Percentiles rank a stretch among this genome's conserved stretches.
These are phyloP conservation scores for Aurelia sp. DNA, from an alignment of 30 jellyfish, hydroid and myxozoan genomes.

Conservation along the genomic window DNA sequence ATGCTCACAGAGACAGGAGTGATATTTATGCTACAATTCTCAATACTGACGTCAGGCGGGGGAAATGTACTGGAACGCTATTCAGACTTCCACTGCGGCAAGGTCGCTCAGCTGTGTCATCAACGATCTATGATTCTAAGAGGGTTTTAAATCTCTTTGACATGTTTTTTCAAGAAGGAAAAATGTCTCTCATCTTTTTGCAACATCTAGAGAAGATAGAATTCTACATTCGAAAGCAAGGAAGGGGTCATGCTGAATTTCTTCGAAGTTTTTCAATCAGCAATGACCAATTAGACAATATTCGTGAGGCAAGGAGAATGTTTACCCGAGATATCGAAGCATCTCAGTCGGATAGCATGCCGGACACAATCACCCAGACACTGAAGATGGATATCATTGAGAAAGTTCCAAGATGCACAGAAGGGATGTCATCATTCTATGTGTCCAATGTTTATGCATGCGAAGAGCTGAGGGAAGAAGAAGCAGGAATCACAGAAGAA, in stretches of 20 bases:
- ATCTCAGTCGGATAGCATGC: too few species aligned
- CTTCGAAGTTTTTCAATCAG: too few species aligned
- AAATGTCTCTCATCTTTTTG: conserved; percentile 43
- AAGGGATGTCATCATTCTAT: neutral
- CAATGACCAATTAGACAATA: too few species aligned
- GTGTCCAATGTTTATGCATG: conserved; percentile 3
- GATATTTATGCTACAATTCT: neutral
- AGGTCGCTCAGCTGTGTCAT: conserved; percentile 51
- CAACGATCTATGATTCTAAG: conserved; percentile 8
- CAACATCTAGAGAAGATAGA: conserved; percentile 33
- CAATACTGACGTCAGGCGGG: conserved; percentile 10
- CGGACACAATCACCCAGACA: too few species aligned
- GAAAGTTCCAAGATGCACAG: too few species aligned
- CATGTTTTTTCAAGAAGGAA: conserved; percentile 50
- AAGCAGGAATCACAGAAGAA: neutral
- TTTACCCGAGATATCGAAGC: too few species aligned
- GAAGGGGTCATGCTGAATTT: too few species aligned
- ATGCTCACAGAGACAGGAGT: neutral
- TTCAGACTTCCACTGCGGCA: conserved; percentile 68
- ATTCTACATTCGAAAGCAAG: neutral
- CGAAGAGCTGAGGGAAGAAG: conserved; percentile 11
- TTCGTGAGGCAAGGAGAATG: too few species aligned
- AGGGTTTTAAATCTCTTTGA: conserved; percentile 28
- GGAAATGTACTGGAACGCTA: conserved; percentile 21
- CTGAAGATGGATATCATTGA: too few species aligned